Percentiles rank a stretch among this genome's conserved stretches.
These are phyloP conservation scores for Lates calcarifer DNA, from an alignment of 2,113 vertebrate species.

Conservation along the genomic window DNA sequence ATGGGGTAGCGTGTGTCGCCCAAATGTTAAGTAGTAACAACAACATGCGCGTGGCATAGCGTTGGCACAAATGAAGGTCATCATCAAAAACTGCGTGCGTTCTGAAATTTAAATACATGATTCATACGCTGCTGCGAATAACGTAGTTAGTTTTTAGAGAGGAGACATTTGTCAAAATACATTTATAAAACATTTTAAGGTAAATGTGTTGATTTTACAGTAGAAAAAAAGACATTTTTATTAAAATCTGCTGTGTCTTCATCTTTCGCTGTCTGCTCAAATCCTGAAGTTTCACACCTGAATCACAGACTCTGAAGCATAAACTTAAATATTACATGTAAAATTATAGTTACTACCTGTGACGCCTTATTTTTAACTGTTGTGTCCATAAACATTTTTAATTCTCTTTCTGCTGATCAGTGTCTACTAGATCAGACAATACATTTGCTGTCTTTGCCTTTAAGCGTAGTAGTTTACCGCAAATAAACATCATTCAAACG, in stretches of 20 bases:
- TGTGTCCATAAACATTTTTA: neutral
- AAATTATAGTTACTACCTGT: neutral
- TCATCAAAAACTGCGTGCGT: slow-evolving; percentile 53
- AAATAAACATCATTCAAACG: neutral
- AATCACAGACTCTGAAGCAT: neutral
- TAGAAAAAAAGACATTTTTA: neutral
- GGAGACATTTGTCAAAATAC: slow-evolving; percentile 6
- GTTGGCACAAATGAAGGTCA: slow-evolving; percentile 72
- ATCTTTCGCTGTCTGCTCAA: neutral
- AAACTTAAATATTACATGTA: neutral
- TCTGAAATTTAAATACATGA: slow-evolving; percentile 37
- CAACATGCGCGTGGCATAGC: slow-evolving; percentile 44
- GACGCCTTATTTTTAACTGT: neutral
- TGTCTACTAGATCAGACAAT: neutral
- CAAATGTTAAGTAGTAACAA: slow-evolving; percentile 75
- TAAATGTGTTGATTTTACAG: neutral
- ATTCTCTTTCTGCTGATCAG: neutral
- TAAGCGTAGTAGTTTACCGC: neutral
- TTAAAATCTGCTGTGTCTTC: neutral
- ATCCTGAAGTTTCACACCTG: neutral
- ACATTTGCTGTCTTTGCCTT: neutral
- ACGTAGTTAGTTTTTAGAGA: neutral
- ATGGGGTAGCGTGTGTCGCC: slow-evolving; percentile 65
- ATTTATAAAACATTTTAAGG: neutral
- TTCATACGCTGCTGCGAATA: neutral